Conservation (phyloP, 2,797 vertebrate species). For the Pangasius macronema region DNA sequence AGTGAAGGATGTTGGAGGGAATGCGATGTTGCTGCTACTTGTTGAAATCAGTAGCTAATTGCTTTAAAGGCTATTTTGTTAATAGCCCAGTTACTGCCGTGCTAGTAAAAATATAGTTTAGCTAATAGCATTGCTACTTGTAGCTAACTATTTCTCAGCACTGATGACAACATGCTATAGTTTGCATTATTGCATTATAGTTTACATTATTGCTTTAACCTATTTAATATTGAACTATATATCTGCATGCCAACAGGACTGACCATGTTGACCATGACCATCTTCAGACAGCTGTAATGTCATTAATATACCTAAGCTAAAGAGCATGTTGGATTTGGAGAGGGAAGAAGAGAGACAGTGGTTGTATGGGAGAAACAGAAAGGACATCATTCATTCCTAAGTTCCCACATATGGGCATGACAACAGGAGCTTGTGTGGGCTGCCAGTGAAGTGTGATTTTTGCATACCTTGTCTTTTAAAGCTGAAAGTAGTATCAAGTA, state of each 20-base stretch:
- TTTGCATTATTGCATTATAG: too few species aligned
- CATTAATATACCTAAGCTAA: conserved; percentile 42
- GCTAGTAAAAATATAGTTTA: neutral
- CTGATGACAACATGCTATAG: neutral
- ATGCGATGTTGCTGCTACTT: neutral
- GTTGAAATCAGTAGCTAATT: neutral
- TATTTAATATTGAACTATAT: neutral
- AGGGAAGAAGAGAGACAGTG: conserved; percentile 4
- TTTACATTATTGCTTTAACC: neutral
- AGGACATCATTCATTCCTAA: conserved; percentile 68
- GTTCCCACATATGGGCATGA: conserved; percentile 68
- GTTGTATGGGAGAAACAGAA: conserved; percentile 26
- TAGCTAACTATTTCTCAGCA: neutral
- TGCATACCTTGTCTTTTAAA: conserved; percentile 25
- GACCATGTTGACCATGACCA: neutral
- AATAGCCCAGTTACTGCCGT: neutral
- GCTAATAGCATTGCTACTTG: neutral
- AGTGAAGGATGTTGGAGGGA: too few species aligned
- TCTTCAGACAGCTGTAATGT: conserved; percentile 27
- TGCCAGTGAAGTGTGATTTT: conserved; percentile 36
- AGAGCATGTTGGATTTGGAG: conserved; percentile 30
- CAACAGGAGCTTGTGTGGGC: conserved; percentile 52
- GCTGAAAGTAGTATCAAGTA: conserved; percentile 16
- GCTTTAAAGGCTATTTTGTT: neutral
- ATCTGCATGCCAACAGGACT: conserved; percentile 17